Conservation (phyloP, 1,140 invertebrate genomes). For the Pseudomyrmex gracilis region DNA sequence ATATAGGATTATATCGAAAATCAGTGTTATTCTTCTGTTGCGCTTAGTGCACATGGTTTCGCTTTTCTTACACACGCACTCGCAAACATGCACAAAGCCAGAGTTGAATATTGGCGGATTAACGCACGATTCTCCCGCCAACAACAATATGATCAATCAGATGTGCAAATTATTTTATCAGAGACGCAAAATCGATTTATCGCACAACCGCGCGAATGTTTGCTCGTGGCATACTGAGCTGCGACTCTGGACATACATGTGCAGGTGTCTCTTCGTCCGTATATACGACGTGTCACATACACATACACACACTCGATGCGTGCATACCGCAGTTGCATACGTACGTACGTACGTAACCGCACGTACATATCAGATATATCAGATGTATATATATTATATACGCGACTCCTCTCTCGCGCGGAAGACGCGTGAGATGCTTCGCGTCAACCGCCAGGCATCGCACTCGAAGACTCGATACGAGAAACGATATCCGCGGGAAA, state of each 20-base stretch:
- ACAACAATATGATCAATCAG: constrained; percentile 17
- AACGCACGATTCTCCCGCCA: constrained; percentile 9
- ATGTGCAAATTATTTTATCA: constrained; percentile 58
- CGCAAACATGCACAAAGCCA: not conserved
- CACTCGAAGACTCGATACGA: constrained; percentile 22
- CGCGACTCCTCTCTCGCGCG: constrained; percentile 1
- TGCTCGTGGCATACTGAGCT: constrained; percentile 40
- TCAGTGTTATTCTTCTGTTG: too few species aligned
- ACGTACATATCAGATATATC: not conserved
- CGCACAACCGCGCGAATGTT: constrained; percentile 36
- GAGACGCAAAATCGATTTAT: constrained; percentile 57
- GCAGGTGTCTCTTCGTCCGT: constrained; percentile 19
- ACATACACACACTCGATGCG: not conserved
- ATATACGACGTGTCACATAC: not conserved
- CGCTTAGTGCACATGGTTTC: too few species aligned
- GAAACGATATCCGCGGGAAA: constrained; percentile 44
- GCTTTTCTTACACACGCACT: not conserved
- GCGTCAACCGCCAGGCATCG: constrained; percentile 13
- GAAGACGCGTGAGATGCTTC: constrained; percentile 32
- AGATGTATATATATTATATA: not conserved
- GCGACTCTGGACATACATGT: constrained; percentile 32
- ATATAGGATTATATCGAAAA: too few species aligned
- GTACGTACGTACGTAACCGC: not conserved
- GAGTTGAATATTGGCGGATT: constrained; percentile 49
- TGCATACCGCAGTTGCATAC: constrained; percentile 2